Evolutionary conservation across 2,888 invertebrate genomes (phyloP).

Genomic region (Calliopum simillimum): DNA sequence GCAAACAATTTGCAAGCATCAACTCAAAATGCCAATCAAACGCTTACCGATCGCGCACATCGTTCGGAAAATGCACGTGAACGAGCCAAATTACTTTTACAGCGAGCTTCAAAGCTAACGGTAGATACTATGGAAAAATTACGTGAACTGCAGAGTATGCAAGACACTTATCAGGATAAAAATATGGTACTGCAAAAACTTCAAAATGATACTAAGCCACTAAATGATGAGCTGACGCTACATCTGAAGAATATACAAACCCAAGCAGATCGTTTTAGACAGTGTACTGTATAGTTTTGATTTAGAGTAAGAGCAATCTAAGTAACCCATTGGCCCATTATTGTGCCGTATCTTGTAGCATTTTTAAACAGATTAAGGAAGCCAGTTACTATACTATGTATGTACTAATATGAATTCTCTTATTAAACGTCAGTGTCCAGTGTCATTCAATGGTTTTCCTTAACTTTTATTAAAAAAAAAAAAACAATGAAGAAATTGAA

Average conservation of each 20-base stretch:
- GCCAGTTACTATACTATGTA: slow-evolving; percentile 32
- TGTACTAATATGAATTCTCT: slow-evolving; percentile 17
- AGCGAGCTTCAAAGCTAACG: slow-evolving; percentile 85
- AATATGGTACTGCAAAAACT: slow-evolving; percentile 72
- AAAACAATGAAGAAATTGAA: neutral
- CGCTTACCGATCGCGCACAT: slow-evolving; percentile 78
- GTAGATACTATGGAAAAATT: slow-evolving; percentile 81
- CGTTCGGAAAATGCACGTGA: slow-evolving; percentile 83
- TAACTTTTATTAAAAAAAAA: neutral
- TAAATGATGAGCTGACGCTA: slow-evolving; percentile 74
- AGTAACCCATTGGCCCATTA: slow-evolving; percentile 8
- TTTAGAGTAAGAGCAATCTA: neutral
- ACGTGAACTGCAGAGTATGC: slow-evolving; percentile 74
- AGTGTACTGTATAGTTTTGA: slow-evolving; percentile 66
- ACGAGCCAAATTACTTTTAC: slow-evolving; percentile 81
- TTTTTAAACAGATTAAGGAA: slow-evolving; percentile 37
- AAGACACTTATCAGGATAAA: slow-evolving; percentile 72
- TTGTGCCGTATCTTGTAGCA: slow-evolving; percentile 28
- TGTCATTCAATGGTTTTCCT: slow-evolving; percentile 1
- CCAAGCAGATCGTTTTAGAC: slow-evolving; percentile 74
- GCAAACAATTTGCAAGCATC: slow-evolving; percentile 68
- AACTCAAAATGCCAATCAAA: slow-evolving; percentile 79
- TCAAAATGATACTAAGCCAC: slow-evolving; percentile 71
- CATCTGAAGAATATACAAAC: slow-evolving; percentile 73
- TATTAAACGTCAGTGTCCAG: slow-evolving; percentile 23